phyloP scores from a whole-genome alignment of 2,888 invertebrate genomes.

The Nasonia oneida region DNA sequence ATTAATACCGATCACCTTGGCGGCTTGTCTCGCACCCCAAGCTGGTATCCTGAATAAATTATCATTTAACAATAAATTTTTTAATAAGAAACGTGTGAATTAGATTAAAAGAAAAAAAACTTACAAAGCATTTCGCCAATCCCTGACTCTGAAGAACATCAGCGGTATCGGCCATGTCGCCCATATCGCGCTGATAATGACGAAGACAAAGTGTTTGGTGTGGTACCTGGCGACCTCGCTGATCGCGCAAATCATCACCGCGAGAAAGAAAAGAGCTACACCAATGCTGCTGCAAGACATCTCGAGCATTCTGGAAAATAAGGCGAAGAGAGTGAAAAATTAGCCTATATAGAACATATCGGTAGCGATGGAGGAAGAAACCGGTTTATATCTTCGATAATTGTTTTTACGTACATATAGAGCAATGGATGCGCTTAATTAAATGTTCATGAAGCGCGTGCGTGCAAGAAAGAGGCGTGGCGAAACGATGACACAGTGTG shows the following conservation, averaged over 20 bases:
- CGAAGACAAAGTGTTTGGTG: conserved; percentile 85
- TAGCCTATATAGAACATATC: too few species aligned
- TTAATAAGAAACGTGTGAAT: too few species aligned
- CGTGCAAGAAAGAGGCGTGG: neutral
- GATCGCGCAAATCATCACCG: conserved; percentile 76
- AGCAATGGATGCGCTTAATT: neutral
- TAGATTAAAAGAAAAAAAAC: conserved; percentile 74
- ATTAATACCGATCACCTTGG: conserved; percentile 84
- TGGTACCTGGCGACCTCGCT: conserved; percentile 86
- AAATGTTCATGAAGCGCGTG: neutral
- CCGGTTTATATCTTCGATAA: too few species aligned
- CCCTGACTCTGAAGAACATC: conserved; percentile 87
- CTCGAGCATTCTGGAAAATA: conserved; percentile 71
- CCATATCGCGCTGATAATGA: conserved; percentile 82
- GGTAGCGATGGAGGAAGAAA: too few species aligned
- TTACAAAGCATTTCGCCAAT: conserved; percentile 90
- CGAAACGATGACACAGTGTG: neutral
- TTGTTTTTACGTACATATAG: neutral
- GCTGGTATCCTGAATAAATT: conserved; percentile 84
- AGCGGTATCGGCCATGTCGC: conserved; percentile 86
- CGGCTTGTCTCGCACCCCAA: conserved; percentile 82
- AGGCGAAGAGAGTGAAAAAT: neutral
- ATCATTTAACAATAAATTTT: conserved; percentile 2
- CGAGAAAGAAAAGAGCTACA: conserved; percentile 70
- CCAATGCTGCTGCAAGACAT: conserved; percentile 71